These are phyloP conservation scores for Ganaspis brasiliensis DNA, from an alignment of 2,888 invertebrate genomes.

Conservation along the genomic window DNA sequence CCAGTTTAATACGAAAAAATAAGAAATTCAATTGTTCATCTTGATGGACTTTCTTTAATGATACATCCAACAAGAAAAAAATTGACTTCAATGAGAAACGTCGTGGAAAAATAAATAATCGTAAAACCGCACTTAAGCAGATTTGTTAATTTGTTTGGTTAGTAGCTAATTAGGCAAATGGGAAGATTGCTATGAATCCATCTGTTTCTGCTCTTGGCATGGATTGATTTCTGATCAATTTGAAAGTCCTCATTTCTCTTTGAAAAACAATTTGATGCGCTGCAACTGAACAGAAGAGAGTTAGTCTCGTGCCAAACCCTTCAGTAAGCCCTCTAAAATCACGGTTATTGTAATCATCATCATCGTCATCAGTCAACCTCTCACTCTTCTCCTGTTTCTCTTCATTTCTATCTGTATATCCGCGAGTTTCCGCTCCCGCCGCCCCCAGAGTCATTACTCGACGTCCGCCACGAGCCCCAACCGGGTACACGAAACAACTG, in stretches of 20 bases:
- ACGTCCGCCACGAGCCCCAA: constrained; percentile 76
- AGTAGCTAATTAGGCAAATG: constrained; percentile 22
- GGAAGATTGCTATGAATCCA: constrained; percentile 4
- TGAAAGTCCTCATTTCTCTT: constrained; percentile 17
- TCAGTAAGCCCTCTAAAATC: constrained; percentile 63
- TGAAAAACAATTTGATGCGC: constrained; percentile 46
- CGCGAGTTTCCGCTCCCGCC: constrained; percentile 71
- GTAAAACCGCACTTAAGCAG: constrained; percentile 30
- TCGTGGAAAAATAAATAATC: neutral
- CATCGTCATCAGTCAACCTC: constrained; percentile 61
- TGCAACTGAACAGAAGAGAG: constrained; percentile 49
- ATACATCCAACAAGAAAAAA: no score
- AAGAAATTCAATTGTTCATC: neutral
- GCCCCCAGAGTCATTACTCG: constrained; percentile 80
- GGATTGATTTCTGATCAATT: constrained; percentile 39
- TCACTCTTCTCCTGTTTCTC: constrained; percentile 57
- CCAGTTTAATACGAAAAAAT: no score
- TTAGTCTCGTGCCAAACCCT: constrained; percentile 34
- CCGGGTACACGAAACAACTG: constrained; percentile 77
- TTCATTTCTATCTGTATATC: constrained; percentile 58
- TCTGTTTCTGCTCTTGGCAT: constrained; percentile 6
- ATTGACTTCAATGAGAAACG: neutral
- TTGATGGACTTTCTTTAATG: no score
- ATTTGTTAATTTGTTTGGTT: constrained; percentile 21
- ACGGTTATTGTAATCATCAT: constrained; percentile 69